Conservation (phyloP, 2,797 vertebrate genomes). For the Sarcophilus harrisii region DNA sequence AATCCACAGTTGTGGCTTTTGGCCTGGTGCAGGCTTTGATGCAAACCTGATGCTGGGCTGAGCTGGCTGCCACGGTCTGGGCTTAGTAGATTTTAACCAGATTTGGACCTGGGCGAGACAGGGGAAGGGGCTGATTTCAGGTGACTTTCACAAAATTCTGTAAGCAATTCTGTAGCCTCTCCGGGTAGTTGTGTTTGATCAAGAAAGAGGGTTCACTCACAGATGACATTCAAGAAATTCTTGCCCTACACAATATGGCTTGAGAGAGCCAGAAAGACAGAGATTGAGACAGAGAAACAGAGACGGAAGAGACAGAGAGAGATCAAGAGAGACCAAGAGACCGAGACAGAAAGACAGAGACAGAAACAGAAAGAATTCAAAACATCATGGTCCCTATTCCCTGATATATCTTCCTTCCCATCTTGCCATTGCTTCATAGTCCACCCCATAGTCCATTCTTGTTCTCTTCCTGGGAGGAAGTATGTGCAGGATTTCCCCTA, state of each 20-base stretch:
- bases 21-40: conserved; percentile 18
- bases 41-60: background rate
- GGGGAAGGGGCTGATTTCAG: background rate
- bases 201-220: background rate
- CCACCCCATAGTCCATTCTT: background rate
- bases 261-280: background rate
- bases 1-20: background rate
- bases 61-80: conserved; percentile 5
- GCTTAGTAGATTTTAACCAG: background rate
- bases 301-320: background rate
- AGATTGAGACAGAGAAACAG: no score
- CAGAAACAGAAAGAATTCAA: background rate
- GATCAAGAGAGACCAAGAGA: no score
- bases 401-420: background rate
- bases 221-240: background rate
- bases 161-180: background rate
- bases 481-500: no score
- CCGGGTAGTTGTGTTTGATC: background rate
- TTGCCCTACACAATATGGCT: background rate
- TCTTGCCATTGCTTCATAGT: background rate
- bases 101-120: background rate
- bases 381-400: background rate
- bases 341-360: no score
- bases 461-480: background rate
- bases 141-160: conserved; percentile 4